A percentile compares a stretch with the other conserved stretches of the same genome.
Conservation (phyloP, 2,113 vertebrate genomes). For the Corvus cornix region DNA sequence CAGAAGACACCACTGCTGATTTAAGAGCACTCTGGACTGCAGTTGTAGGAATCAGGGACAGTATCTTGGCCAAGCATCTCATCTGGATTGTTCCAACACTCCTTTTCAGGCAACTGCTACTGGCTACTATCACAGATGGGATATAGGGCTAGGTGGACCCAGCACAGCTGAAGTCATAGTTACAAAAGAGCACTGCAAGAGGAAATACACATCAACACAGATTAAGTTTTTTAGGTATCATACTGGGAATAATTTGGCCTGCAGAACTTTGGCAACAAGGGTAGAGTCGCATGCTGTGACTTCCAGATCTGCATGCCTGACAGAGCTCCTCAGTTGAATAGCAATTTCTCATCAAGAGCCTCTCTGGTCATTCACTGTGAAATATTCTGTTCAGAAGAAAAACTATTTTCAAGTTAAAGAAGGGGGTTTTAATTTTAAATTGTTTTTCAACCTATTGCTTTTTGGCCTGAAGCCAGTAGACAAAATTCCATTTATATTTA, state of each 20-base stretch:
- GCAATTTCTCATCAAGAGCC: neutral
- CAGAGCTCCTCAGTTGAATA: neutral
- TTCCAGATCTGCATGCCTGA: neutral
- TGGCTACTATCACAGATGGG: neutral
- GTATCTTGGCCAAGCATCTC: neutral
- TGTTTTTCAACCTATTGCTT: neutral
- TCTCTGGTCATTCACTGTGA: neutral
- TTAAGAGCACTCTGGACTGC: neutral
- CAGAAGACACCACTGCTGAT: neutral
- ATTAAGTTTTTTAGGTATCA: neutral
- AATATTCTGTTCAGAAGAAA: neutral
- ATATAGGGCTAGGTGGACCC: neutral
- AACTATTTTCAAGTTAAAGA: neutral
- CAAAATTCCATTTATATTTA: neutral
- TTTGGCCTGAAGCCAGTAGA: neutral
- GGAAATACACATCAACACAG: neutral
- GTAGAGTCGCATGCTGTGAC: neutral
- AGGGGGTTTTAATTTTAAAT: neutral
- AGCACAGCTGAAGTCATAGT: neutral
- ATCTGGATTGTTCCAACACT: neutral
- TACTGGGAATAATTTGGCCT: neutral
- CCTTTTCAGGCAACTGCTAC: neutral
- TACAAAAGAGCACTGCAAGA: neutral
- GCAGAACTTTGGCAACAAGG: constrained; percentile 12
- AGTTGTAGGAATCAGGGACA: neutral